Evolutionary conservation across 1,140 invertebrate species (phyloP), one percentile per base, ranked within the genome.

Genomic region (Caerostris extrusa): DNA sequence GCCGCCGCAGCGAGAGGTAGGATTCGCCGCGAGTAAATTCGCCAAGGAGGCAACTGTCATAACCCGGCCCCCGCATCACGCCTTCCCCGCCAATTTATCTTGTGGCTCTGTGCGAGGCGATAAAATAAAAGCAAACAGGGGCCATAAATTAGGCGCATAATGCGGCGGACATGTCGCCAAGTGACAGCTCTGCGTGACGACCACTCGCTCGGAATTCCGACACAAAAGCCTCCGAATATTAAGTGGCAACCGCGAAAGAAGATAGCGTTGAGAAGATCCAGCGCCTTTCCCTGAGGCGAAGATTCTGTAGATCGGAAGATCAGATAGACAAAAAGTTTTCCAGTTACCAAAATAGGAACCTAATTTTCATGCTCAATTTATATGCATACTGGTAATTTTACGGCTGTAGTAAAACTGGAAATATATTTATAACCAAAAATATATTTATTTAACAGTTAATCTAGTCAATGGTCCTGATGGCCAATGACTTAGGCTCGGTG

Each of bases 181-280:
- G 69, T 77, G 69, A 77, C 69, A 77, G 19, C 19, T 50, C 19
- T 77, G 19, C 69, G 69, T 77, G 69, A 77, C 69, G 50, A 77
- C 69, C 69, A 77, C 69, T 77, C 69, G 69, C 19, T 77, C 69
- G 69, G 56, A 57, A 83, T 83, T 83, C 81, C 81, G 56, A 83
- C 81, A 83, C 81, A 83, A 83, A 83, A 57, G 81, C 81, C 53
- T 77, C 34, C 14, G 81, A 83, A 83, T 83, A 83, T 83, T 83
- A 83, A 83, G 81, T n/a, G 14, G 56, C 81, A 0, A 12, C 14
- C 6, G 14, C 34, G 69, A 77, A 77, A 77, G 69, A 19, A 10
- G 69, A 77, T 19, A 71, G 67, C 34, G 67, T 71, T 71, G 19
- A 50, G 69, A 34, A 10, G 69, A 53, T 7, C 4, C 7, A 7